phyloP scores from a whole-genome alignment of 1,140 invertebrate genomes.

The Druon quercuslanigerum region DNA sequence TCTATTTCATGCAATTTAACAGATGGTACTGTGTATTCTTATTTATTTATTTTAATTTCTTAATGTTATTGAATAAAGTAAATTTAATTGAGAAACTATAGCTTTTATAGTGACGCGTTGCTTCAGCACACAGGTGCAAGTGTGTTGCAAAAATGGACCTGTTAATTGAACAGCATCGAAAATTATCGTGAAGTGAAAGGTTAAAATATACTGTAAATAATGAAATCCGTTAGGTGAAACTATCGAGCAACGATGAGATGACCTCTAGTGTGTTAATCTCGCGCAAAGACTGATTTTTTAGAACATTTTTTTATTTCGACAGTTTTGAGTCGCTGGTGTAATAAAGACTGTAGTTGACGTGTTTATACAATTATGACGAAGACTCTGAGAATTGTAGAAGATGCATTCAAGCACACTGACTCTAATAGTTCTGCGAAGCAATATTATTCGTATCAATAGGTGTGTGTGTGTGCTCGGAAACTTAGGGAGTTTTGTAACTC shows the following conservation, averaged over 20 bases:
- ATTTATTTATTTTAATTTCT: too few relatives aligned
- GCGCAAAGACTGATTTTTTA: slow-evolving; percentile 70
- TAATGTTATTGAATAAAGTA: too few relatives aligned
- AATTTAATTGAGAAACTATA: too few relatives aligned
- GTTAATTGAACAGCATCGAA: not conserved
- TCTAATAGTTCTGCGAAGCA: slow-evolving; percentile 42
- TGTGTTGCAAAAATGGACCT: not conserved
- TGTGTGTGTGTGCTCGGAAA: not conserved
- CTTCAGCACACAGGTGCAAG: too few relatives aligned
- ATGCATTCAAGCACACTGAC: not conserved
- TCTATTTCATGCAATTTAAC: too few relatives aligned
- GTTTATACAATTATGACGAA: slow-evolving; percentile 41
- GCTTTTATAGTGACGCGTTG: too few relatives aligned
- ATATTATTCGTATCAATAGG: slow-evolving; percentile 41
- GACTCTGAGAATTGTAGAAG: not conserved
- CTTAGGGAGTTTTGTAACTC: not conserved
- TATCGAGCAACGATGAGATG: slow-evolving; percentile 63
- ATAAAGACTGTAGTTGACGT: slow-evolving; percentile 48
- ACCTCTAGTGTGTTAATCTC: slow-evolving; percentile 58
- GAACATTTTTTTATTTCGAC: slow-evolving; percentile 41
- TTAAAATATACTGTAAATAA: not conserved
- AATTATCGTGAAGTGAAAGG: not conserved
- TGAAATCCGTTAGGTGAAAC: slow-evolving; percentile 34
- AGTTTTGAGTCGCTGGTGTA: slow-evolving; percentile 44
- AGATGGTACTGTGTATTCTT: too few relatives aligned